phyloP scores from a whole-genome alignment of 2,113 vertebrate species.

The Scophthalmus maximus region DNA sequence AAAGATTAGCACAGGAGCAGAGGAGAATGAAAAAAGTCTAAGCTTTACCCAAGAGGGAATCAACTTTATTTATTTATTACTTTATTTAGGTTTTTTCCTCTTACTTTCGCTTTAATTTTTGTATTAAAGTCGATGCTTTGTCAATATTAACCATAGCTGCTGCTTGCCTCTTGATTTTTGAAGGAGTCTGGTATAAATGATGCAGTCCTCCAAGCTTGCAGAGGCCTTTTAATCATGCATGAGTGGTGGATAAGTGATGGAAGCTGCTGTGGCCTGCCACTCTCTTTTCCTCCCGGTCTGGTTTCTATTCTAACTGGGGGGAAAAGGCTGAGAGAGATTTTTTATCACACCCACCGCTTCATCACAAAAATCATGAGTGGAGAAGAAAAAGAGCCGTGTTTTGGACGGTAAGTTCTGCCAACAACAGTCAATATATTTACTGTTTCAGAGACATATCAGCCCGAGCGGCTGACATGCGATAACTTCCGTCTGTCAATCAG shows the following conservation, averaged over 20 bases:
- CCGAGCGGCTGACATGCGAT: constrained; percentile 43
- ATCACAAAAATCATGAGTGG: constrained; percentile 66
- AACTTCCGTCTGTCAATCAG: constrained; percentile 57
- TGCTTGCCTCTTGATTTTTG: constrained; percentile 64
- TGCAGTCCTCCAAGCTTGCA: constrained; percentile 69
- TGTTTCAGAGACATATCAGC: constrained; percentile 41
- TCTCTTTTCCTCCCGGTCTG: constrained; percentile 64
- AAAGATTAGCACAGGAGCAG: constrained; percentile 65
- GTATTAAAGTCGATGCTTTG: constrained; percentile 59
- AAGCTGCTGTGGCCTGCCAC: constrained; percentile 65
- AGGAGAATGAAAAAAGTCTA: constrained; percentile 47
- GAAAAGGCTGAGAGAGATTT: constrained; percentile 68
- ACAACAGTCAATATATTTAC: constrained; percentile 39
- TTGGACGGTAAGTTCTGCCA: constrained; percentile 51
- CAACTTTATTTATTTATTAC: constrained; percentile 59
- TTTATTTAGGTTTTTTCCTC: constrained; percentile 68
- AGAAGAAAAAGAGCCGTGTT: constrained; percentile 59
- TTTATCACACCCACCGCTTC: constrained; percentile 63
- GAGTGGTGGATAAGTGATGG: constrained; percentile 79
- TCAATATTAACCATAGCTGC: constrained; percentile 75
- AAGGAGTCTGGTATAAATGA: constrained; percentile 69
- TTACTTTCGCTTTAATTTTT: constrained; percentile 44
- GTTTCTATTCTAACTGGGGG: constrained; percentile 71
- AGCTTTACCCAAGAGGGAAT: constrained; percentile 60
- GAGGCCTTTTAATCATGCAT: constrained; percentile 81